Evolutionary conservation across 1,140 invertebrate genomes (phyloP).

Genomic region (Melipona quadrifasciata): DNA sequence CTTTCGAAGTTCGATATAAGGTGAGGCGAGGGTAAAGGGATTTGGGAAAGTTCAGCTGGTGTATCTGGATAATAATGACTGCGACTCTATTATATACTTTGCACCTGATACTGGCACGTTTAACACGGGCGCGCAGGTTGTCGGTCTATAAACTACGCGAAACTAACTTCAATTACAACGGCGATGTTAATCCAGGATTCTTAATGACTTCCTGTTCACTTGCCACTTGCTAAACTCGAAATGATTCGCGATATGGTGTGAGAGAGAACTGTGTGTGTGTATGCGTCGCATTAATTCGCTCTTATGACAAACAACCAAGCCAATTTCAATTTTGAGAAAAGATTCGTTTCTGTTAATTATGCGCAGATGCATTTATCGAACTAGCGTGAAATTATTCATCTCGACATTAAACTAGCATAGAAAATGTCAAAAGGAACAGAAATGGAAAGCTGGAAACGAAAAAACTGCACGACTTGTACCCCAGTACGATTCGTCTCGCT

Average conservation of each 20-base stretch:
- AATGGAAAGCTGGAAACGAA: too few species aligned
- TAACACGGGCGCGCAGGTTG: background rate
- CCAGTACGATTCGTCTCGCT: too few species aligned
- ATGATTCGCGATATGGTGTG: background rate
- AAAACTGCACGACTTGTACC: too few species aligned
- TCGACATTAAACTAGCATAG: too few species aligned
- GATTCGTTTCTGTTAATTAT: too few species aligned
- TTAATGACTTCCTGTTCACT: conserved; percentile 24
- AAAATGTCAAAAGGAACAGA: too few species aligned
- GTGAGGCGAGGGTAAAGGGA: conserved; percentile 5
- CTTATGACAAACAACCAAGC: too few species aligned
- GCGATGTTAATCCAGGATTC: conserved; percentile 22
- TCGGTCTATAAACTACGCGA: conserved; percentile 5
- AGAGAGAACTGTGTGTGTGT: background rate
- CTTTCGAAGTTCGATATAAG: background rate
- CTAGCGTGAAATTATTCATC: too few species aligned
- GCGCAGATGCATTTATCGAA: too few species aligned
- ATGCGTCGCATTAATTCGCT: too few species aligned
- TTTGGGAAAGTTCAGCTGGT: background rate
- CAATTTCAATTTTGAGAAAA: too few species aligned
- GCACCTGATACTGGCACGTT: conserved; percentile 13
- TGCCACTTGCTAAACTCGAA: background rate
- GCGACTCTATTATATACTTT: conserved; percentile 26
- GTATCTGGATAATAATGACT: conserved; percentile 25
- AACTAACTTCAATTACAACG: conserved; percentile 25